Evolutionary conservation across 2,888 invertebrate genomes (phyloP), one percentile per base, ranked within the genome.

Genomic region (Dolichopus griseipennis): DNA sequence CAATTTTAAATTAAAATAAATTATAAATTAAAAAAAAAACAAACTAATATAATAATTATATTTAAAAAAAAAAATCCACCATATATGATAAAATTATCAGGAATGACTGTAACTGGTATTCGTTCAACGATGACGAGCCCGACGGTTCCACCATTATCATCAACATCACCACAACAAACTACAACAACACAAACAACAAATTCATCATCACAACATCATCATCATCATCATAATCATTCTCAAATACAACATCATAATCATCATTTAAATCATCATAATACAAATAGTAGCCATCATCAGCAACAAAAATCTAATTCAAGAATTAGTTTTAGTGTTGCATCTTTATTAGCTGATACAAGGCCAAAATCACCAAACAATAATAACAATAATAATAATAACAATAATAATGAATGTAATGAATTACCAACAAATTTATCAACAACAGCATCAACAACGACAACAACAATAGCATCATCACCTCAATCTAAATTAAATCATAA

Each of bases 241-340:
- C 27, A 27, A 27, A 27, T 27, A 27, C 27, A 27, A 27, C 27
- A 27, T 27, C 27, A 27, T 27, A 27, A 27, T 27, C 27, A 27
- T 27, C 72, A 75, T 73, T 71, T 75, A 71, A 73, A 75, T 69
- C 74, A 75, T 66, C 75, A 76, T 33, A 73, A 75, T 69, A 74
- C 75, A 65, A 75, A 77, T 33, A 52, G 52, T 52, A 52, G 52
- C 18, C 7, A 15, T 43, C 77, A 76, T 34, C 78, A 76, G 71
- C 79, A 79, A 74, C 80, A 81, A 73, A 89, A 89, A 77, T 78
- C 79, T 68, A 84, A 86, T 71, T 87, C 88, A 72, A 84, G 89
- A 75, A 87, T 90, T 76, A 90, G 89, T 82, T 95, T 95, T 84
- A 92, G 93, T 82, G 94, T 95, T 73, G 93, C 94, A 8, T 92